Base-by-base conservation (phyloP, 2,797 vertebrate genomes). In the Yasuhikotakia modesta region DNA sequence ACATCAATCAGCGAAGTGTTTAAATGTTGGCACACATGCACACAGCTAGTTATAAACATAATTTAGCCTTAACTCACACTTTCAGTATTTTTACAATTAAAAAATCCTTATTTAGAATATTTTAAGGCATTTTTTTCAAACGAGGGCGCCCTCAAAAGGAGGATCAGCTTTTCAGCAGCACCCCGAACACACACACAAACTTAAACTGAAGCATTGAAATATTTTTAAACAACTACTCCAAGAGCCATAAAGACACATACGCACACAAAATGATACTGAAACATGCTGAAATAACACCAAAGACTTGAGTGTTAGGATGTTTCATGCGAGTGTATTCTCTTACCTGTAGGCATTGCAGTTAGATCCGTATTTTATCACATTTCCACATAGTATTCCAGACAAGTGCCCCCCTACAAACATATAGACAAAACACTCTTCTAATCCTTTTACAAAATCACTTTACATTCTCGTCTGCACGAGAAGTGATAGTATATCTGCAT, bases 331-430 rank as follows among this genome's bases (percentile, higher is more conserved):
- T 27, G 19, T 39, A 30, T 53, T 71, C 5, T 7, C 76, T 71
- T 71, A 78, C 76, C 76, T 12, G 58, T 78, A 46, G 76, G 76
- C 76, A 78, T 78, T 27, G 58, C 76, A 65, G 76, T 60, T 53
- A 46, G 5, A 69, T 69, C 35, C 68, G 64, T 21, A 55, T 71
- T 53, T 65, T 58, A 78, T 82, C 68, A 78, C 83, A 82, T 78
- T 75, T 80, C 83, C 74, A 80, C 63, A 82, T 69, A 71, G 71
- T 82, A 80, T 82, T 78, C 78, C 70, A 75, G 67, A 53, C 60
- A 22, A 65, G 60, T 46, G 35, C 39, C 64, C 43, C 72, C 60
- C 53, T 60, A 48, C 64, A 43, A 55, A 58, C 35, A 30, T 11
- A 60, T 45, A 66, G 52, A 65, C 14, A 45, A 46, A 69, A 27